Evolutionary conservation across 23 tunicate species (phyloP), one percentile per base, ranked within the genome.

Genomic region (Corella eumyota): DNA sequence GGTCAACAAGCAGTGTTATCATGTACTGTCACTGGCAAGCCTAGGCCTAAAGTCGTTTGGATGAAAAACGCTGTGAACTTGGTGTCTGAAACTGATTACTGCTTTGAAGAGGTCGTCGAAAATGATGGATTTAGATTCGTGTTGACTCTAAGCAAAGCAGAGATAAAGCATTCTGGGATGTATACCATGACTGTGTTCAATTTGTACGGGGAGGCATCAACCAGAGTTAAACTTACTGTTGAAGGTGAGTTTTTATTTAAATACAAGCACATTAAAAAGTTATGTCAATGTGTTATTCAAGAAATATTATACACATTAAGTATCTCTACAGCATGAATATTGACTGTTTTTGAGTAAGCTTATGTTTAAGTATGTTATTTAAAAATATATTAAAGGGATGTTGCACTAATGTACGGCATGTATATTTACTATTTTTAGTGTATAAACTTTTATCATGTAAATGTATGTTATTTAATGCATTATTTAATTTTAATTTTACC

Each of bases 181-280:
- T 82, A 82, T 60, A 82, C 92, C 27, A 21, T 68, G 3, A 57
- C 92, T 19, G 81, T 81, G 0, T 67, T 74, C 70, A 82, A 82
- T 32, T 50, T 74, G 23, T 71, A 64, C 35, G 92, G 92, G 20
- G 92, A 82, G 24, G 70, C 51, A 9, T 32, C 67, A 17, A 28
- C 45, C 22, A 51, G 59, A 30, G 45, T 58, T 1, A 38, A 37
- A 3, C 27, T 70, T 26, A 9, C 31, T 2, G 76, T 70, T 3
- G n/a, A n/a, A n/a, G n/a, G n/a, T n/a, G n/a, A n/a, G n/a, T n/a
- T n/a, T n/a, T n/a, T 28, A 11, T 2, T 44, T 17, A 2, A 30
- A 60, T 3, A 11, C 45, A 32, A 29, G 4, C 45, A 27, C 15
- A 11, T 44, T 44, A 11, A 11, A 44, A 44, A 13, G n/a, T n/a